Base-by-base conservation (phyloP, 2,888 invertebrate genomes). In the Volucella inanis region DNA sequence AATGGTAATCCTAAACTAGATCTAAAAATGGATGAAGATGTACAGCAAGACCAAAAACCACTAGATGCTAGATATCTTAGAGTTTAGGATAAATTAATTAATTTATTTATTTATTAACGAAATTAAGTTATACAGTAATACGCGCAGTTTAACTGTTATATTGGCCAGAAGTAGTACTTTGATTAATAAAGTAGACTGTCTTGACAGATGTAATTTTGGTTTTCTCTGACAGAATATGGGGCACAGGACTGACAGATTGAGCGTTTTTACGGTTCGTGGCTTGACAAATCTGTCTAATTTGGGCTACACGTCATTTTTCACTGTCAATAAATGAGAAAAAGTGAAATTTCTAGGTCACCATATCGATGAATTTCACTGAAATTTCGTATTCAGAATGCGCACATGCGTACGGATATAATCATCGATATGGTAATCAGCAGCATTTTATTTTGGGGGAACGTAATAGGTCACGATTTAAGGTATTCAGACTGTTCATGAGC, bases 1-100 rank as follows among this genome's bases (percentile, higher is more conserved):
- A 91, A 77, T 92, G 92, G 92, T 91, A 89, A 87, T 43, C 39
- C 14, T 18, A 45, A 64, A 70, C 15, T 15, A 38, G 45, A 47
- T 64, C 52, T 76, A 43, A 62, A 54, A 70, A n/a, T 22, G 12
- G 15, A 54, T 49, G 49, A 41, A 39, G 45, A 55, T 61, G 62
- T 57, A 52, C 50, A 64, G 70, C 57, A 18, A 84, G 71, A 79
- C 84, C 84, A 84, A 84, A 84, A 59, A 84, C 61, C 59, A 18
- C 43, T 61, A 52, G 52, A 67, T 78, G 54, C 43, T 75, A 41
- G 31, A 81, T 50, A 78, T 74, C 39, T 84, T 31, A 31, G 31
- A 84, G 38, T 38, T 67, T 67, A 71, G 65, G 41, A 22, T 59
- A 79, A 54, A 41, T 70, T 49, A 78, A 72, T 61, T 85, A 67